These are phyloP conservation scores for Siniperca chuatsi DNA, from an alignment of 2,113 vertebrate species.

Conservation along the genomic window DNA sequence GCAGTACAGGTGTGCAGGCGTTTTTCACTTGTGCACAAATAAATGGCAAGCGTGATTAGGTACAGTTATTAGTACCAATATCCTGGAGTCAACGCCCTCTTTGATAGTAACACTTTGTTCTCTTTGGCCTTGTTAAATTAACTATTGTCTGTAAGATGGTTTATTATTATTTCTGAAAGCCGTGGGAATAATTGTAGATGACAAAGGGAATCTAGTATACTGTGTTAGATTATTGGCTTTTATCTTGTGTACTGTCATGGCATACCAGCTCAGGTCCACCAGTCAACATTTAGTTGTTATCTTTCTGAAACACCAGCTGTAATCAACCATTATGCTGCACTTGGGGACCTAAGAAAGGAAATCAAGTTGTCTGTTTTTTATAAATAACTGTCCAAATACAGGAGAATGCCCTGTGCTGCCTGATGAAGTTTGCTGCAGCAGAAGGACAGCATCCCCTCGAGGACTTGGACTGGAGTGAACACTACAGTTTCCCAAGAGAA, in stretches of 20 bases:
- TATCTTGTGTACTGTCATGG: not conserved
- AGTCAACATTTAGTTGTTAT: not conserved
- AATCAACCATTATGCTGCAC: not conserved
- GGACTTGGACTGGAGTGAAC: slow-evolving; percentile 88
- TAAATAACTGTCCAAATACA: slow-evolving; percentile 56
- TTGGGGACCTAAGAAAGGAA: not conserved
- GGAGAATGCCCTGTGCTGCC: slow-evolving; percentile 87
- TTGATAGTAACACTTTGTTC: not conserved
- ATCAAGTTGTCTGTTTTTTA: not conserved
- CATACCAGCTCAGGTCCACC: not conserved
- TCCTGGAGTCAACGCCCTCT: not conserved
- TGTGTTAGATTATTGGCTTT: not conserved
- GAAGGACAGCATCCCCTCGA: slow-evolving; percentile 88
- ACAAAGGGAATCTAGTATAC: not conserved
- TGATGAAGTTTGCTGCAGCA: slow-evolving; percentile 91
- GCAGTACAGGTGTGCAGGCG: not conserved
- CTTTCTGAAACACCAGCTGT: not conserved
- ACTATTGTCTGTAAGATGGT: not conserved
- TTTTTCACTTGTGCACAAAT: not conserved
- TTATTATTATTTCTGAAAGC: not conserved
- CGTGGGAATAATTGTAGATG: not conserved
- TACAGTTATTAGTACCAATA: not conserved
- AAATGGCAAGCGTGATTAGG: not conserved
- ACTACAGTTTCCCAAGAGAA: slow-evolving; percentile 88
- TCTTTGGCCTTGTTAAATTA: not conserved